Evolutionary conservation across 2,888 invertebrate genomes (phyloP).

Genomic region (Gymnoscelis rufifasciata): DNA sequence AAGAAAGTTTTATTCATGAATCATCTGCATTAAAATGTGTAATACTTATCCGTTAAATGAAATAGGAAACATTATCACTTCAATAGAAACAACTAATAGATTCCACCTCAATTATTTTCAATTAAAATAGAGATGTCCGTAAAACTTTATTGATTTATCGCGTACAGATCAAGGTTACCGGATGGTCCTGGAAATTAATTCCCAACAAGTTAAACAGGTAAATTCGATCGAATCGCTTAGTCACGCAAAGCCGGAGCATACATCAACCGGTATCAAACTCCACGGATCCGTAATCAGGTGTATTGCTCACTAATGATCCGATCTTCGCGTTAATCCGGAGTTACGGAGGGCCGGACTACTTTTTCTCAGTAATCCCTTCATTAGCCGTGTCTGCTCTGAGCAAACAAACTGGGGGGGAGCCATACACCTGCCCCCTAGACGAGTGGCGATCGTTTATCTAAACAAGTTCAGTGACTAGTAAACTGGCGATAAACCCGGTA

Average conservation of each 20-base stretch:
- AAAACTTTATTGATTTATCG: background rate
- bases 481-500: background rate
- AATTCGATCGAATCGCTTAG: slow-evolving; percentile 28
- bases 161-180: background rate
- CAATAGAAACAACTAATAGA: too few relatives aligned
- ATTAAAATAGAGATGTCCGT: too few relatives aligned
- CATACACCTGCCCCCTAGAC: slow-evolving; percentile 15
- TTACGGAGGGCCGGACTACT: slow-evolving; percentile 49
- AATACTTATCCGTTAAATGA: too few relatives aligned
- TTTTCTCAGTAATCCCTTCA: slow-evolving; percentile 70
- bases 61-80: too few relatives aligned
- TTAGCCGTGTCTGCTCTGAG: slow-evolving; percentile 58
- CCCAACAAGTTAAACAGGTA: slow-evolving; percentile 28
- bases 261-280: slow-evolving; percentile 51
- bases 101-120: too few relatives aligned
- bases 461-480: background rate
- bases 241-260: slow-evolving; percentile 43
- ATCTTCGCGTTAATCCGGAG: slow-evolving; percentile 61
- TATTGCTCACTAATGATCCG: slow-evolving; percentile 69
- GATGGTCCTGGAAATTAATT: background rate
- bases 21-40: too few relatives aligned
- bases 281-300: slow-evolving; percentile 59
- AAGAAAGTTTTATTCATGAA: too few relatives aligned
- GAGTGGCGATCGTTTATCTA: slow-evolving; percentile 6
- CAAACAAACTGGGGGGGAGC: slow-evolving; percentile 37